Evolutionary conservation across 2,113 vertebrate species (phyloP), one percentile per base, ranked within the genome.

Genomic region (Euleptes europaea): DNA sequence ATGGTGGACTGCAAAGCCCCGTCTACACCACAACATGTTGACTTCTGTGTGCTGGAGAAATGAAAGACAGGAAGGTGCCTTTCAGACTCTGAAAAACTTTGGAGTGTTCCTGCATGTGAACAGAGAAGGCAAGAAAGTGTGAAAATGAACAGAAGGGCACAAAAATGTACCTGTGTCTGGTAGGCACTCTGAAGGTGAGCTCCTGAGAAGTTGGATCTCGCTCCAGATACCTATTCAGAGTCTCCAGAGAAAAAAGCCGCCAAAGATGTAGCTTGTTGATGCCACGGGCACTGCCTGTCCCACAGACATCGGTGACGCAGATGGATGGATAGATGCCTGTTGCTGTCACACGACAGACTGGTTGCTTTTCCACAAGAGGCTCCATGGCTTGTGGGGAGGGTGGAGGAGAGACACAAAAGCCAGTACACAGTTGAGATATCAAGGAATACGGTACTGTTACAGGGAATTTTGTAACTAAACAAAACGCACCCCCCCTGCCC

Each of bases 201-300:
- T 98, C 97, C 0, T 42, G 13, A 10, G 96, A 91, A 33, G 94
- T 84, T 0, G 97, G 98, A 67, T 95, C 96, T 13, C 51, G 94
- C 10, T 94, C 82, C 91, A 99, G 92, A 89, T 95, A 96, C 54
- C 94, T 80, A 76, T 99, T 99, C 86, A 99, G 89, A 7, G 28
- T 88, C n/a, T 98, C 96, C 91, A 99, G 90, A 82, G 97, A 97
- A 78, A 99, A 97, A 76, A 99, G 97, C 14, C 70, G 89, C 98
- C 98, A 98, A 13, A 99, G 95, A 31, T 96, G 95, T 42, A 89
- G 51, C 79, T 96, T 98, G 92, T 95, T 96, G 91, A 98, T 95
- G 26, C 94, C 90, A 1, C 90, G 80, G 0, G 95, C 88, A 1
- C 96, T 95, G 72, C 98, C 97, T 44, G 91, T 82, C 35, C 96